Evolutionary conservation across 2,888 invertebrate species (phyloP).

Genomic region (Chaetogeoica ovagalla): DNA sequence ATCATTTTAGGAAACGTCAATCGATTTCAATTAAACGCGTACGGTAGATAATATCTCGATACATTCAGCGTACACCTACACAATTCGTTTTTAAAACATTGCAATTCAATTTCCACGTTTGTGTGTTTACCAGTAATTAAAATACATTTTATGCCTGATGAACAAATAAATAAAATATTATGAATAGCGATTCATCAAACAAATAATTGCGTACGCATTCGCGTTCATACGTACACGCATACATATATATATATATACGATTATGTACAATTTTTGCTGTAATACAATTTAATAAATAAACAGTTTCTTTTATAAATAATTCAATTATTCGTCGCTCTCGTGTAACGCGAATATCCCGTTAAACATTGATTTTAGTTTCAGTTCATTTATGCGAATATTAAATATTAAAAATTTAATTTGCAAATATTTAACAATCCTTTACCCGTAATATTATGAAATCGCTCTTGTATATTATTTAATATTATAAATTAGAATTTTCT

Average conservation of each 20-base stretch:
- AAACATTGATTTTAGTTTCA: neutral
- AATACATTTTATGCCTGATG: slow-evolving; percentile 11
- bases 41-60: neutral
- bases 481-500: neutral
- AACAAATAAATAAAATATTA: neutral
- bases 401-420: neutral
- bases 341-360: neutral
- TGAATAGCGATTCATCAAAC: slow-evolving; percentile 9
- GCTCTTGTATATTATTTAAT: neutral
- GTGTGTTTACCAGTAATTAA: slow-evolving; percentile 13
- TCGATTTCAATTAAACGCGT: slow-evolving; percentile 19
- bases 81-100: slow-evolving; percentile 5
- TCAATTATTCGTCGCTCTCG: neutral
- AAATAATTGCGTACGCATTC: neutral
- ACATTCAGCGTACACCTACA: neutral
- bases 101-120: slow-evolving; percentile 10
- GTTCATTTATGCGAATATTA: neutral
- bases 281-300: slow-evolving; percentile 16
- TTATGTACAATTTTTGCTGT: neutral
- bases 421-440: neutral
- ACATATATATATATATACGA: no score
- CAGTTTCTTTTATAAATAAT: slow-evolving; percentile 12
- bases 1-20: neutral
- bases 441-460: neutral
- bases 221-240: neutral